These are phyloP conservation scores for Rhinichthys klamathensis DNA, from an alignment of 2,113 vertebrate genomes.

Conservation along the genomic window DNA sequence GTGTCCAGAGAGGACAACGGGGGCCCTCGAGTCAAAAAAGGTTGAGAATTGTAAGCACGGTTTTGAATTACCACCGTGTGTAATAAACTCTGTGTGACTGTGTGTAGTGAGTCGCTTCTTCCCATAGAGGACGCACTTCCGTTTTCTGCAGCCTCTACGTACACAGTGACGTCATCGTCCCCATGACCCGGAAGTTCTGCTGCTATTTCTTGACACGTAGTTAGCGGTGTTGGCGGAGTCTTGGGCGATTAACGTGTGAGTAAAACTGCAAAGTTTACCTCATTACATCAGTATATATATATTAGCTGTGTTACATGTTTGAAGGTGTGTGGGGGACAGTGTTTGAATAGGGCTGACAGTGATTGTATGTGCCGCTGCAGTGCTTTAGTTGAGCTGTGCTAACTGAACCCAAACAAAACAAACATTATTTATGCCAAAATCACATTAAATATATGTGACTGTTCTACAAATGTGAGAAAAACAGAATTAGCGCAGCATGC, in stretches of 20 bases:
- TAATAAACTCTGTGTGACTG: too few species aligned
- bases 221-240: constrained; percentile 63
- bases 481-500: background rate
- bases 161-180: background rate
- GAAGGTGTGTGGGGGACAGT: background rate
- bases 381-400: background rate
- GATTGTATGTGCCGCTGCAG: background rate
- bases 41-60: background rate
- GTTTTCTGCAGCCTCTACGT: background rate
- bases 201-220: constrained; percentile 76
- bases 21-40: background rate
- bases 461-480: background rate
- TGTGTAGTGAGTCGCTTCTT: background rate
- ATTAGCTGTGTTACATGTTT: background rate
- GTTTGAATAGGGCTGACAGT: background rate
- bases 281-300: background rate
- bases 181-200: constrained; percentile 64
- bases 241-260: constrained; percentile 54
- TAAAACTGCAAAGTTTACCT: constrained; percentile 30
- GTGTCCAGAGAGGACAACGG: too few species aligned
- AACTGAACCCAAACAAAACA: background rate
- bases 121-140: constrained; percentile 45
- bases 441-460: background rate
- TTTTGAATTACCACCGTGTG: too few species aligned
- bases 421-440: background rate